phyloP scores from a whole-genome alignment of 2,113 vertebrate genomes.

The Collichthys lucidus region DNA sequence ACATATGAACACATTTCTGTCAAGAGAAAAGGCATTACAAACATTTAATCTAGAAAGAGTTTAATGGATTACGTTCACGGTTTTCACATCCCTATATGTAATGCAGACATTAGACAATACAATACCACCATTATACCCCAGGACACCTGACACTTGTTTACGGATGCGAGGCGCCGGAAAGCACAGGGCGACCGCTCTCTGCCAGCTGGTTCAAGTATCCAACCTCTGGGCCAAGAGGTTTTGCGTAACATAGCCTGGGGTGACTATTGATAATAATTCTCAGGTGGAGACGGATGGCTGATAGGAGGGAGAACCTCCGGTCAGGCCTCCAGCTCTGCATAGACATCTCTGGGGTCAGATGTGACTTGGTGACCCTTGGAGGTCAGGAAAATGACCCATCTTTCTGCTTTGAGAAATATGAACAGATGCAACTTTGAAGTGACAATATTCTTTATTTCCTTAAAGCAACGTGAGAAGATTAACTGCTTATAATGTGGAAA shows the following conservation, averaged over 20 bases:
- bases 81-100: neutral
- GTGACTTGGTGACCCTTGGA: slow-evolving; percentile 52
- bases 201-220: slow-evolving; percentile 62
- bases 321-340: slow-evolving; percentile 49
- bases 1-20: neutral
- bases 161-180: slow-evolving; percentile 51
- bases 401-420: slow-evolving; percentile 22
- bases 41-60: neutral
- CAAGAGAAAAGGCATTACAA: neutral
- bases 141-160: slow-evolving; percentile 71
- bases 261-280: slow-evolving; percentile 77
- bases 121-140: slow-evolving; percentile 46
- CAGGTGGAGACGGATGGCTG: slow-evolving; percentile 81
- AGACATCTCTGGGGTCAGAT: slow-evolving; percentile 38
- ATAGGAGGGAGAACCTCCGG: slow-evolving; percentile 67
- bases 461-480: neutral
- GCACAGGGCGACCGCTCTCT: slow-evolving; percentile 33
- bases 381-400: slow-evolving; percentile 29
- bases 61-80: neutral
- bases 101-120: slow-evolving; percentile 19
- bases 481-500: neutral
- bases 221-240: slow-evolving; percentile 57
- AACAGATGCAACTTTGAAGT: neutral
- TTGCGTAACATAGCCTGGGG: slow-evolving; percentile 63
- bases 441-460: neutral